Evolutionary conservation across 2,888 invertebrate genomes (phyloP).

Genomic region (Caenorhabditis sp.): DNA sequence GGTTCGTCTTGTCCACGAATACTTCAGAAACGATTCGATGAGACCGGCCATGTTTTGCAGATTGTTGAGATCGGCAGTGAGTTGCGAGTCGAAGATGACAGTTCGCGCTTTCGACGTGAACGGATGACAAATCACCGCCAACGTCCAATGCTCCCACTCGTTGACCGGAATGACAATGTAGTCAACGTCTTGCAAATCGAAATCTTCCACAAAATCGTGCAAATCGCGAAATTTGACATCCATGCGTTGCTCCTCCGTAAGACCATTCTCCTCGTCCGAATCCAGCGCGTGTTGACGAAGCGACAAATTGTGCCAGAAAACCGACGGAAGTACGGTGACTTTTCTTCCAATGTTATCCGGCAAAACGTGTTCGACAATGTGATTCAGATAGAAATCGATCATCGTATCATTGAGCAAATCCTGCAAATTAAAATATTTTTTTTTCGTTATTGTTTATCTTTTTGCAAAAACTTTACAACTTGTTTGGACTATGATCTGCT

Average conservation of each 20-base stretch:
- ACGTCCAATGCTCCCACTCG: slow-evolving; percentile 66
- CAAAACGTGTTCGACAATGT: slow-evolving; percentile 61
- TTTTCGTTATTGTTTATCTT: neutral
- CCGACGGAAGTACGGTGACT: slow-evolving; percentile 57
- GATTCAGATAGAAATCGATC: slow-evolving; percentile 67
- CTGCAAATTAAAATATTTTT: slow-evolving; percentile 25
- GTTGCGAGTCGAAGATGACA: slow-evolving; percentile 60
- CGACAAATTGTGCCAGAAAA: slow-evolving; percentile 62
- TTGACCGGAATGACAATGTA: slow-evolving; percentile 64
- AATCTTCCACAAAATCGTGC: slow-evolving; percentile 57
- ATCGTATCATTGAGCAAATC: slow-evolving; percentile 64
- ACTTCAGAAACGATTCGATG: slow-evolving; percentile 55
- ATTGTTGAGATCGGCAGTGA: slow-evolving; percentile 50
- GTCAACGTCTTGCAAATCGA: slow-evolving; percentile 64
- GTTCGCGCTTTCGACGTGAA: slow-evolving; percentile 48
- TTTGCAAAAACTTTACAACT: neutral
- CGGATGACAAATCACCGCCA: slow-evolving; percentile 57
- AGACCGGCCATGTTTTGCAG: slow-evolving; percentile 48
- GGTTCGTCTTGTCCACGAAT: slow-evolving; percentile 40
- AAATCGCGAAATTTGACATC: slow-evolving; percentile 52
- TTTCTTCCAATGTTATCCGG: slow-evolving; percentile 52
- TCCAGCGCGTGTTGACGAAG: slow-evolving; percentile 44
- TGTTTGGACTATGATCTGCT: too few relatives aligned
- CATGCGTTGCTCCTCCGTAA: slow-evolving; percentile 33
- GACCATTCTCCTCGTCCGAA: slow-evolving; percentile 31